Evolutionary conservation across 2,888 invertebrate genomes (phyloP).

Genomic region (Lasioglossum villosulum): DNA sequence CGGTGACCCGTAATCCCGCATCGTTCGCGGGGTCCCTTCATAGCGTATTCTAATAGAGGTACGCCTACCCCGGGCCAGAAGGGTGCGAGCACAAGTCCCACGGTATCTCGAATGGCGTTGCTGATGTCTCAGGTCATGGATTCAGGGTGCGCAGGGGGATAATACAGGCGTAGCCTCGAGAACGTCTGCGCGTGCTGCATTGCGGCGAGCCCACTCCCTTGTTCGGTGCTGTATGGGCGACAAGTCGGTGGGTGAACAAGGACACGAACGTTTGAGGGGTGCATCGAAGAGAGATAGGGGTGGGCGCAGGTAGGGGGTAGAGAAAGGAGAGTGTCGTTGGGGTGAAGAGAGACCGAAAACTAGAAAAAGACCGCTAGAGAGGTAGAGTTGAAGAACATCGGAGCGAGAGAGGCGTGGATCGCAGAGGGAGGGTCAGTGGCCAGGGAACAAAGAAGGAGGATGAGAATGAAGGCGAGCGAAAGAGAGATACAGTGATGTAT

Average conservation of each 20-base stretch:
- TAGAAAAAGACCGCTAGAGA: not conserved
- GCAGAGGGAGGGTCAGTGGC: not conserved
- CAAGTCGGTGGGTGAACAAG: constrained; percentile 13
- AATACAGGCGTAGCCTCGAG: constrained; percentile 73
- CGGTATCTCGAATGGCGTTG: constrained; percentile 51
- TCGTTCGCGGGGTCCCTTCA: not conserved
- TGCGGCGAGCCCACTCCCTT: constrained; percentile 76
- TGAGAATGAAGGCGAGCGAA: not conserved
- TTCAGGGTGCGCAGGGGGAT: constrained; percentile 71
- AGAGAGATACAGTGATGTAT: constrained; percentile 5
- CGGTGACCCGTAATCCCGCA: not conserved
- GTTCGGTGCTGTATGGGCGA: constrained; percentile 42
- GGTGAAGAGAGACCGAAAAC: constrained; percentile 6
- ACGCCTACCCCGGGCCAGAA: constrained; percentile 8
- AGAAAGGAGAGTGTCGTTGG: constrained; percentile 1
- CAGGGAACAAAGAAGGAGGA: not conserved
- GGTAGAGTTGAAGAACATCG: not conserved
- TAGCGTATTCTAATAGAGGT: not conserved
- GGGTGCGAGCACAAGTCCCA: constrained; percentile 5
- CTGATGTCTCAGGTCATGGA: constrained; percentile 64
- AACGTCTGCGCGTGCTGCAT: constrained; percentile 81
- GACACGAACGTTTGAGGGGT: not conserved
- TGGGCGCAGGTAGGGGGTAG: not conserved
- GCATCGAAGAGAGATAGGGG: not conserved
- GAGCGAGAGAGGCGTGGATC: constrained; percentile 2